These are phyloP conservation scores for Tiliacea citrago DNA, from an alignment of 2,888 invertebrate species.

Conservation along the genomic window DNA sequence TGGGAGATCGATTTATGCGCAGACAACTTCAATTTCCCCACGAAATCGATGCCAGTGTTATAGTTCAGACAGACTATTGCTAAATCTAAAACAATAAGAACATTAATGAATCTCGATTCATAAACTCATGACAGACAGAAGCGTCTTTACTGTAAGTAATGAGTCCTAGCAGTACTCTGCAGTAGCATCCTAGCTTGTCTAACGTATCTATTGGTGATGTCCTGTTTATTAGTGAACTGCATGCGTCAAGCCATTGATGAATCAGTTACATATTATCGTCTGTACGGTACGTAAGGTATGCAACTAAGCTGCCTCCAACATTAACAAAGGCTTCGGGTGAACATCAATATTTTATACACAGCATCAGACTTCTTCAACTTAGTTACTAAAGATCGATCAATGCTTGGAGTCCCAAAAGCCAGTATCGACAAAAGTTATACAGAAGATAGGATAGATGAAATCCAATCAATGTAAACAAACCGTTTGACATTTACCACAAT, in stretches of 20 bases:
- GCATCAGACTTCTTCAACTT: neutral
- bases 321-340: neutral
- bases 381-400: neutral
- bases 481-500: slow-evolving; percentile 32
- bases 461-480: slow-evolving; percentile 17
- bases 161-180: no score
- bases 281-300: neutral
- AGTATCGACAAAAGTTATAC: neutral
- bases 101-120: neutral
- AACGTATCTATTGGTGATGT: neutral
- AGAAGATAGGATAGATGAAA: neutral
- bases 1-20: neutral
- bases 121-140: neutral
- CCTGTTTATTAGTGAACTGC: neutral
- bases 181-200: neutral
- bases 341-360: neutral
- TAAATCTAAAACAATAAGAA: neutral
- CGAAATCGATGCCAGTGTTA: neutral
- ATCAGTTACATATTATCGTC: neutral
- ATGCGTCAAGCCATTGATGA: neutral
- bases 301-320: neutral
- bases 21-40: neutral
- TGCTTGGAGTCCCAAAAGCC: neutral
- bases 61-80: neutral
- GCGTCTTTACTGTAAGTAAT: neutral